These are phyloP conservation scores for Eustalomyia histrio DNA, from an alignment of 2,888 invertebrate genomes.

Conservation along the genomic window DNA sequence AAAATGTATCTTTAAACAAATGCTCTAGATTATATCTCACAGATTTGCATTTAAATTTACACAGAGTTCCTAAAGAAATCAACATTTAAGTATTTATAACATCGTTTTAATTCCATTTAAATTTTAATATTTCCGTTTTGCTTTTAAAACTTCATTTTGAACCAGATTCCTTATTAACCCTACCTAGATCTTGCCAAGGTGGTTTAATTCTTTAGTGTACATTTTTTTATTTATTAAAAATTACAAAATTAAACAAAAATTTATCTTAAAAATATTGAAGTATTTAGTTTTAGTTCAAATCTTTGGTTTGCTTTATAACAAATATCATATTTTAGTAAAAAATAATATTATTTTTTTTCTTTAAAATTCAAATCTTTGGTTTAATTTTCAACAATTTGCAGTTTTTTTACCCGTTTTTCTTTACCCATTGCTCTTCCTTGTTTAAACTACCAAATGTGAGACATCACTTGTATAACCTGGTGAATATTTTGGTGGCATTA, in stretches of 20 bases:
- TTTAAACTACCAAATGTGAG: slow-evolving; percentile 88
- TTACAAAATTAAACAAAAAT: not conserved
- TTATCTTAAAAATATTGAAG: slow-evolving; percentile 69
- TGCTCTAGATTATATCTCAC: too few relatives aligned
- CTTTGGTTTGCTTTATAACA: slow-evolving; percentile 32
- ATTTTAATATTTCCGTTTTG: not conserved
- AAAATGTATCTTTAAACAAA: too few relatives aligned
- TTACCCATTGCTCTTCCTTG: not conserved
- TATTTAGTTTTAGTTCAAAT: slow-evolving; percentile 5
- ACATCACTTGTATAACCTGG: slow-evolving; percentile 90
- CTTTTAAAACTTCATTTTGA: not conserved
- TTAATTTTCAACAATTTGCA: slow-evolving; percentile 3
- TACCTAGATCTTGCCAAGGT: not conserved
- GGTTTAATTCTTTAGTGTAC: not conserved
- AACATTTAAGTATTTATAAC: too few relatives aligned
- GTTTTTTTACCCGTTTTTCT: not conserved
- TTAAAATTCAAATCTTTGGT: slow-evolving; percentile 68
- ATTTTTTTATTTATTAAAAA: not conserved
- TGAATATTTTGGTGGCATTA: slow-evolving; percentile 84
- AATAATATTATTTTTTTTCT: not conserved
- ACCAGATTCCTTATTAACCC: not conserved
- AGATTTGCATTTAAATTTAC: too few relatives aligned
- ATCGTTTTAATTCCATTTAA: not conserved
- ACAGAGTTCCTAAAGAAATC: too few relatives aligned
- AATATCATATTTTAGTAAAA: not conserved